Conservation (phyloP, 2,888 invertebrate species). For the Spicauda simplicius region DNA sequence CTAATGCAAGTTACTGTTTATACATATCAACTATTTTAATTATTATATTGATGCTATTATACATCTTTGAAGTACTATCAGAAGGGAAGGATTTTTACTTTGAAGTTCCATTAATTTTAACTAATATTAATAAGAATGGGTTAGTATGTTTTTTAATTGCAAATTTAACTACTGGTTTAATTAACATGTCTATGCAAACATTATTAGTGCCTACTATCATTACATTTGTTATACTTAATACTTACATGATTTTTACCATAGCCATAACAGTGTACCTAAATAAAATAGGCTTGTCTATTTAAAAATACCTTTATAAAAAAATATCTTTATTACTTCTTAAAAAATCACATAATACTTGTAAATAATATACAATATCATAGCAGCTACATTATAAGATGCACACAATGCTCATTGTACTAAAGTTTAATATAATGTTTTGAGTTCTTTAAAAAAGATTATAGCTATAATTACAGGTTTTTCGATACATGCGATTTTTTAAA, state of each 20-base stretch:
- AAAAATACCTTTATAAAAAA: conserved; percentile 42
- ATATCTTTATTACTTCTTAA: background rate
- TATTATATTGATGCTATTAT: conserved; percentile 81
- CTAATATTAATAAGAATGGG: conserved; percentile 92
- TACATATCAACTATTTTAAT: conserved; percentile 90
- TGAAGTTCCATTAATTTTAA: conserved; percentile 84
- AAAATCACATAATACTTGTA: conserved; percentile 4
- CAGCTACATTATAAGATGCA: too few relatives aligned
- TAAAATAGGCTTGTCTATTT: conserved; percentile 73
- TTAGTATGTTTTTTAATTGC: conserved; percentile 92
- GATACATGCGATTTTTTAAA: too few relatives aligned
- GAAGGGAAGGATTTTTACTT: conserved; percentile 52
- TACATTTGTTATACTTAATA: conserved; percentile 82
- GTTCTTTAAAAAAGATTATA: background rate
- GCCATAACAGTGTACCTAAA: conserved; percentile 64
- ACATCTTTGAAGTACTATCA: conserved; percentile 81
- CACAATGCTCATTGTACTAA: too few relatives aligned
- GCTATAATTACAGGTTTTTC: background rate
- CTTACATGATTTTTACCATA: conserved; percentile 82
- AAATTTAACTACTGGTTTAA: conserved; percentile 93
- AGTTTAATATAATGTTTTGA: background rate
- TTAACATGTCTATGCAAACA: conserved; percentile 90
- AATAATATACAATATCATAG: background rate
- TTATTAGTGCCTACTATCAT: conserved; percentile 65
- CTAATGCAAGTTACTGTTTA: conserved; percentile 92